phyloP scores from a whole-genome alignment of 2,113 vertebrate genomes.

The Patagioenas fasciata region DNA sequence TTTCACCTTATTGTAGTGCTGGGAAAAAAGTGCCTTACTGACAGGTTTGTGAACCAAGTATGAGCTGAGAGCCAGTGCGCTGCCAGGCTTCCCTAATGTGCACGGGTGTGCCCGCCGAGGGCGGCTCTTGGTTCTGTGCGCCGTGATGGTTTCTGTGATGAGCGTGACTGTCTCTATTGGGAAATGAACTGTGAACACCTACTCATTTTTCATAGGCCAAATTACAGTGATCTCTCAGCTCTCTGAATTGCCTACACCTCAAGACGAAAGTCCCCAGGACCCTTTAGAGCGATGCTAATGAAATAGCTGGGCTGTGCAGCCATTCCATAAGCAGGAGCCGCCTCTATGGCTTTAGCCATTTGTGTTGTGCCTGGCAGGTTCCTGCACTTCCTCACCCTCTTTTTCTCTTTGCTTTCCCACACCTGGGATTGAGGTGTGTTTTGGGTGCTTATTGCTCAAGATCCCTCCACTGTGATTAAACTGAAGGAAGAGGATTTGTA shows the following conservation, averaged over 20 bases:
- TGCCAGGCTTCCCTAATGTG: not conserved
- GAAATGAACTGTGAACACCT: constrained; percentile 67
- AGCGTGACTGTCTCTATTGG: constrained; percentile 57
- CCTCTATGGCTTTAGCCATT: not conserved
- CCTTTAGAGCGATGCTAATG: constrained; percentile 28
- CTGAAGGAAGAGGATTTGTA: not conserved
- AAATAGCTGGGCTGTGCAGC: constrained; percentile 40
- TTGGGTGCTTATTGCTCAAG: not conserved
- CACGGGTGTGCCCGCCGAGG: constrained; percentile 50
- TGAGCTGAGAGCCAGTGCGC: not conserved
- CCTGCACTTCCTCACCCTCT: not conserved
- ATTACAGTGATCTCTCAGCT: constrained; percentile 51
- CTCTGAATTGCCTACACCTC: constrained; percentile 45
- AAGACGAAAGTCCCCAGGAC: constrained; percentile 40
- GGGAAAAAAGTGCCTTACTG: not conserved
- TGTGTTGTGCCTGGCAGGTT: constrained; percentile 8
- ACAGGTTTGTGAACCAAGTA: not conserved
- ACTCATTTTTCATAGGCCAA: constrained; percentile 66
- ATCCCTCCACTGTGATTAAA: constrained; percentile 4
- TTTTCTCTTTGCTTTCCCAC: not conserved
- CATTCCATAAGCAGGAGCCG: not conserved
- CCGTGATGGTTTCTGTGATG: constrained; percentile 46
- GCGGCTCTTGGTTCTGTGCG: not conserved
- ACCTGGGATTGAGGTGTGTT: not conserved
- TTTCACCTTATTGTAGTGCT: not conserved